Evolutionary conservation across 2,113 vertebrate species (phyloP), one percentile per base, ranked within the genome.

Genomic region (Amblyornis subalaris): DNA sequence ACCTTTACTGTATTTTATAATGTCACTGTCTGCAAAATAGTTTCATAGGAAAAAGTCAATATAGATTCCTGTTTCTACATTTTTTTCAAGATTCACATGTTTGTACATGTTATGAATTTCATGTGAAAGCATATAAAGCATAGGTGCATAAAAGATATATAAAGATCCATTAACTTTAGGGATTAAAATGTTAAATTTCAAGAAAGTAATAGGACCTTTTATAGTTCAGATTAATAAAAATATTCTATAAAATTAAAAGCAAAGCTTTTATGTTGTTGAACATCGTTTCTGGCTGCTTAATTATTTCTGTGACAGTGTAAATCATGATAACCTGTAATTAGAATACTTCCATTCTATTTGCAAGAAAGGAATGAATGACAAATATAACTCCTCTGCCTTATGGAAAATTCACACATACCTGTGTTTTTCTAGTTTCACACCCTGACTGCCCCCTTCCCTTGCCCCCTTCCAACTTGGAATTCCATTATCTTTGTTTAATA

Each of bases 271-370:
- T 54, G 15, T 20, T 75, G 5, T 24, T 55, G 36, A 82, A 23
- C 14, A 29, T 62, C 57, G 8, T 81, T 94, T 93, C 54, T 94
- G 38, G 6, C 29, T 89, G 35, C 35, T 86, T 91, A 44, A 10
- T 54, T 10, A 51, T 90, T 88, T 78, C 40, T 38, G 2, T 9
- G 2, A 73, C 45, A 40, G 8, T 75, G 62, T 82, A 86, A 71
- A 67, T 89, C 70, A 55, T 78, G 48, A 65, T 36, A 77, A 42
- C 5, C 22, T 78, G 8, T 62, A 73, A 38, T 92, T 64, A 66
- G 44, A 86, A 64, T 4, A 42, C n/a, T 81, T 84, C 12, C 7
- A 33, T n/a, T 73, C 65, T 58, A 35, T 91, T 79, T 90, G 23
- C 14, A 72, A 72, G 18, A 67, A 72, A 71, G 9, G 3, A 38